Conservation (phyloP, 2,888 invertebrate species). For the Silvanus unidentatus region DNA sequence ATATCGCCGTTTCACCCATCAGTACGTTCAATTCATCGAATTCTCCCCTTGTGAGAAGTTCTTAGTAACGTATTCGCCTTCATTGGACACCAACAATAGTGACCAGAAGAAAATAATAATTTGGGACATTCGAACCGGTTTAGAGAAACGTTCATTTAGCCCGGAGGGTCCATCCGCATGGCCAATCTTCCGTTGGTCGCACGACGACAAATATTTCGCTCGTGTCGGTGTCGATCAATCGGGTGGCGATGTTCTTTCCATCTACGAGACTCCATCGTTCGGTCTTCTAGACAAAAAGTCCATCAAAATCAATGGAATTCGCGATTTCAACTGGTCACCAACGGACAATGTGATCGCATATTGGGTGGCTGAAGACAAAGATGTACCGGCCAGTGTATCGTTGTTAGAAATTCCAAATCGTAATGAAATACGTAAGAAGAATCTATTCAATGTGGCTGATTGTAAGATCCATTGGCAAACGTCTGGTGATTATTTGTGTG, state of each 20-base stretch:
- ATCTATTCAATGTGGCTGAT: constrained; percentile 95
- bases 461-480: constrained; percentile 99
- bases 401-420: constrained; percentile 88
- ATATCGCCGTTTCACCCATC: constrained; percentile 85
- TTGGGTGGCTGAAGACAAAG: constrained; percentile 97
- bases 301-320: constrained; percentile 81
- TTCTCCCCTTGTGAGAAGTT: constrained; percentile 98
- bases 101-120: constrained; percentile 83
- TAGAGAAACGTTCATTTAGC: constrained; percentile 85
- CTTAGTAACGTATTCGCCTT: constrained; percentile 88
- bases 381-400: constrained; percentile 92
- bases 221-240: constrained; percentile 62
- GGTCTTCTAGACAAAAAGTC: constrained; percentile 91
- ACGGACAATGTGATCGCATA: constrained; percentile 94
- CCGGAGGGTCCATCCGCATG: constrained; percentile 74
- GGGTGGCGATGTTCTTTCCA: constrained; percentile 82
- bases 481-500: constrained; percentile 94
- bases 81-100: constrained; percentile 56
- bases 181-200: constrained; percentile 97
- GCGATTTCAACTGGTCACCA: constrained; percentile 98
- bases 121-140: constrained; percentile 93
- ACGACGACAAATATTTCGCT: constrained; percentile 92
- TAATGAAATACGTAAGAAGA: constrained; percentile 84
- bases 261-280: constrained; percentile 96
- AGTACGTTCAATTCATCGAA: constrained; percentile 89